These are phyloP conservation scores for Hymenochirus boettgeri DNA, from an alignment of 2,113 vertebrate genomes.

Conservation along the genomic window DNA sequence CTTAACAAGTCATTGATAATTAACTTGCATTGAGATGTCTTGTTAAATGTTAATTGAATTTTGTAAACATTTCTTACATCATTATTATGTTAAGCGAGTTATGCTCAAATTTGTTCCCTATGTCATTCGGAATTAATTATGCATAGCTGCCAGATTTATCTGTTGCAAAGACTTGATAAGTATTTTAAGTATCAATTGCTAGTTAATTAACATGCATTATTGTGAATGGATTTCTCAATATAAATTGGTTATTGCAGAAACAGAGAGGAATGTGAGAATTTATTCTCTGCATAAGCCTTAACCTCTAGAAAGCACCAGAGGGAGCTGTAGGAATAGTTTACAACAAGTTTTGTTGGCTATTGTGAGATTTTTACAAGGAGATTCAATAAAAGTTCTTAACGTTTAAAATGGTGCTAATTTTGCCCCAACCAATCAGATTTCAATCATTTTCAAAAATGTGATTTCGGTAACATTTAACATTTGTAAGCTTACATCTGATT, in stretches of 20 bases:
- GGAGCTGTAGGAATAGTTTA: constrained; percentile 53
- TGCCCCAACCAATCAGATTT: too few relatives aligned
- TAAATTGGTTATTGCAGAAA: constrained; percentile 52
- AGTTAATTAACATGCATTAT: constrained; percentile 61
- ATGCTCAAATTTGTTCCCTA: constrained; percentile 48
- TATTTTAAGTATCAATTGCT: constrained; percentile 61
- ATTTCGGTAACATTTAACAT: too few relatives aligned
- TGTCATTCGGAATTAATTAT: constrained; percentile 58
- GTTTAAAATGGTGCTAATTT: too few relatives aligned
- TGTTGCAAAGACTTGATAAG: constrained; percentile 58
- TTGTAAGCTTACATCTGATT: too few relatives aligned
- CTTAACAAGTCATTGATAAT: constrained; percentile 57
- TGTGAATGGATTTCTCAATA: constrained; percentile 54
- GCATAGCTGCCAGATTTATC: constrained; percentile 53
- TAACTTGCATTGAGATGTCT: constrained; percentile 55
- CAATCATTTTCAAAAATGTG: too few relatives aligned
- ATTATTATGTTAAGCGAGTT: constrained; percentile 52
- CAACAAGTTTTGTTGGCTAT: background rate
- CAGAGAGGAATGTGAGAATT: constrained; percentile 22
- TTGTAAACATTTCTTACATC: constrained; percentile 58
- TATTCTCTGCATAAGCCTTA: background rate
- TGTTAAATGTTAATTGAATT: constrained; percentile 59
- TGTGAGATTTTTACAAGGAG: too few relatives aligned
- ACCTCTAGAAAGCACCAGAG: constrained; percentile 49
- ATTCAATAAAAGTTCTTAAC: too few relatives aligned